phyloP scores from a whole-genome alignment of 2,113 vertebrate genomes.

The Coryphaenoides rupestris region DNA sequence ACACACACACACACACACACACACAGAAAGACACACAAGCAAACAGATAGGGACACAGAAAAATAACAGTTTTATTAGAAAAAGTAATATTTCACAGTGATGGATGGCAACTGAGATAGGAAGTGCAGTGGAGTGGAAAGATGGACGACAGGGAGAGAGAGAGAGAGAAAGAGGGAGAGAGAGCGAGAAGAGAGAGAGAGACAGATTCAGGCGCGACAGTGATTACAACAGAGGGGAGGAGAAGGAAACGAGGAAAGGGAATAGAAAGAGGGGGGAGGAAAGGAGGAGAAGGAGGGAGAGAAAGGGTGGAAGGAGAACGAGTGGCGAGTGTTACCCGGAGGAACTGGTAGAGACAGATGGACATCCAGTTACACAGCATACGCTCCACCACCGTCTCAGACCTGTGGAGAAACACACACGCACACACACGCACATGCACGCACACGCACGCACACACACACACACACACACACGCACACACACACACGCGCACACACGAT shows the following conservation, averaged over 20 bases:
- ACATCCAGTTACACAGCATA: slow-evolving; percentile 99
- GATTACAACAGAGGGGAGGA: not conserved
- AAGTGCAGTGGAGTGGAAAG: too few species aligned
- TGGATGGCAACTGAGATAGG: too few species aligned
- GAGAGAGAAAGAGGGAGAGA: not conserved
- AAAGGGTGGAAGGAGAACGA: not conserved
- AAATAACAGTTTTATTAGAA: too few species aligned
- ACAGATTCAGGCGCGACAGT: not conserved
- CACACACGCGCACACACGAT: not conserved
- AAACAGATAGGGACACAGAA: too few species aligned
- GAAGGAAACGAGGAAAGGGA: not conserved
- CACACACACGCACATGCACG: slow-evolving; percentile 12
- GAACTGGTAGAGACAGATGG: slow-evolving; percentile 96
- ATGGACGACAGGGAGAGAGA: not conserved
- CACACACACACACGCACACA: slow-evolving; percentile 5
- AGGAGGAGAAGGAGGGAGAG: not conserved
- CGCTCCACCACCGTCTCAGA: slow-evolving; percentile 97
- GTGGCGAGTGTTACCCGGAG: slow-evolving; percentile 79
- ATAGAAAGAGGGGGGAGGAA: not conserved
- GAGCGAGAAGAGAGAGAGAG: not conserved
- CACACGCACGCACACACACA: slow-evolving; percentile 14
- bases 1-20: slow-evolving; percentile 9
- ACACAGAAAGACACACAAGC: not conserved
- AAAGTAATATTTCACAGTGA: too few species aligned
- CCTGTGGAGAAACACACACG: slow-evolving; percentile 55